Base-by-base conservation (phyloP, 1,140 invertebrate genomes). In the Magallana gigas region DNA sequence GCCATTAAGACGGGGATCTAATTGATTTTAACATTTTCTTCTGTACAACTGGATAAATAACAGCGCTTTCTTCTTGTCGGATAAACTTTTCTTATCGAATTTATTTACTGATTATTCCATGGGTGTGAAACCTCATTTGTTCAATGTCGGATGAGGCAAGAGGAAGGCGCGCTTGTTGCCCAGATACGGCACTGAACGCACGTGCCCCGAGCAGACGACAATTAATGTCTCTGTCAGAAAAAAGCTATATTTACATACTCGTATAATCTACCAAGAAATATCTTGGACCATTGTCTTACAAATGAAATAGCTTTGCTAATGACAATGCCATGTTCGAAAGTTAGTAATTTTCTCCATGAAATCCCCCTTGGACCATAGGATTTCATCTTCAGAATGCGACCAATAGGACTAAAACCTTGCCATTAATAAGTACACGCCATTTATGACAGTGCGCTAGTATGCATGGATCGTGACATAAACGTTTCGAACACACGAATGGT, bases 11-110 rank as follows among this genome's bases (percentile, higher is more conserved):
- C 68, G 7, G 68, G 14, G 23, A 36, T 76, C 68, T 76, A 76
- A 76, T 76, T 76, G 68, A 36, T 76, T 76, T 76, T 18, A 76
- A 23, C 68, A 76, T 71, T 76, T 76, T 36, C 9, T 76, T 76
- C 68, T 23, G 23, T 76, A 29, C 68, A 76, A 29, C 29, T 36
- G 14, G 68, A 76, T 29, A 29, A 76, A 76, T 76, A 29, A 76
- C 23, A 11, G 68, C 11, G 68, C 68, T 29, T 76, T 76, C 18
- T 76, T 18, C 11, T 11, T 76, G 68, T 23, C 6, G 29, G 68
- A 76, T 76, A 76, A 76, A 76, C 18, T 76, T 76, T 76, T 48
- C 23, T 76, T 29, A 76, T 76, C 68, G 68, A 76, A 76, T 76
- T 76, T 76, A 76, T 76, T 76, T 76, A 11, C 18, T 18, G 23